Base-by-base conservation (phyloP, 2,113 vertebrate genomes). In the Tetraodon nigroviridis region DNA sequence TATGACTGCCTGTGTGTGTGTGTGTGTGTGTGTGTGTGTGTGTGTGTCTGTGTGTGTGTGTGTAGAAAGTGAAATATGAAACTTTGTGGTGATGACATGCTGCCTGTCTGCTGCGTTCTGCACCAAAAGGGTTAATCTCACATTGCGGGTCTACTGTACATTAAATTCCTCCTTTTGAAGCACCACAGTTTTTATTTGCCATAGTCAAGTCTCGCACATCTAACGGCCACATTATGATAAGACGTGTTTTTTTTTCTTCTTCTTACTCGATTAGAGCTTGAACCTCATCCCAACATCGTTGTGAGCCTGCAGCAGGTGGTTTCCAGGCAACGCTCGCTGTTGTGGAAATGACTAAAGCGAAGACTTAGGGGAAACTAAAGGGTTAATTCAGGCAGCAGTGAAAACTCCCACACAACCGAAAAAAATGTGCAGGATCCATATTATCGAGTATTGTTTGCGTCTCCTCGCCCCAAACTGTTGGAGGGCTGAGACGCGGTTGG, bases 61-160 rank as follows among this genome's bases (percentile, higher is more conserved):
- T n/a, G n/a, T n/a, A 57, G 79, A 85, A 85, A 85, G 81, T 78
- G 85, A 87, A 79, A 87, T 64, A 73, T 80, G 81, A 87, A 87
- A 87, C 81, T 63, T 46, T 56, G 21, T 41, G 44, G 27, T 59
- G 51, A 64, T 57, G 2, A 13, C 16, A n/a, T 20, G 18, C n/a
- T 18, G 46, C 10, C 19, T 61, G 72, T 77, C 73, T 73, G 67
- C 66, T 55, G 46, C 19, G 24, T 45, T 59, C 40, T 12, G 64
- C 22, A 53, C 46, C 21, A 52, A 82, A 84, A 68, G 76, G 68
- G 78, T 88, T 85, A 83, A 86, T 80, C 71, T 75, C 42, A 57
- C 57, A 65, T 64, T 65, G 67, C 32, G 5, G 24, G 32, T 37
- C 8, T 37, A 12, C 32, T 37, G 32, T 37, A 37, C 32, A 12